Evolutionary conservation across 92 coral and sea anemone species (phyloP).

Genomic region (Muricea muricata): DNA sequence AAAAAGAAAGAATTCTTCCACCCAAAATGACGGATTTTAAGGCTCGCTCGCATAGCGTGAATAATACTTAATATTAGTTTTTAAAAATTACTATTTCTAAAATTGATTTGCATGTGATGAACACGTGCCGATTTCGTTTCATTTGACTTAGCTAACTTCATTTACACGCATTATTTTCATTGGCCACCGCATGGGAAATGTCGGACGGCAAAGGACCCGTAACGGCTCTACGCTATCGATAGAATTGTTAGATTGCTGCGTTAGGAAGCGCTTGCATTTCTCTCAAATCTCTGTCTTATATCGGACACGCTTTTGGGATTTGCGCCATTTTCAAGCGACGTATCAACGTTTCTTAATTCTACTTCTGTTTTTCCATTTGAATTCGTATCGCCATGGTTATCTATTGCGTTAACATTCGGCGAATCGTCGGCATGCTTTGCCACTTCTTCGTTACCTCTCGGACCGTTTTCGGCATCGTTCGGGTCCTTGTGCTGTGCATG

Average conservation of each 20-base stretch:
- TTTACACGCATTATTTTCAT: too few species aligned
- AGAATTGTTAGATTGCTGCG: background rate
- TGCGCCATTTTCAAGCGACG: background rate
- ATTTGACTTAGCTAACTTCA: background rate
- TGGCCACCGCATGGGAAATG: too few species aligned
- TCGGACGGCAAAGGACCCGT: background rate
- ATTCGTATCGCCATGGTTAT: background rate
- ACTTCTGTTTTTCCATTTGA: background rate
- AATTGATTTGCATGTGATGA: background rate
- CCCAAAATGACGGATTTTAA: too few species aligned
- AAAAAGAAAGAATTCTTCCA: too few species aligned
- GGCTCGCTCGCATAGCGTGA: too few species aligned
- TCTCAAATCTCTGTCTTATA: conserved; percentile 27
- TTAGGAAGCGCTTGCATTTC: conserved; percentile 14
- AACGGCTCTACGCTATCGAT: background rate
- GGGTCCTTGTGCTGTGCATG: background rate
- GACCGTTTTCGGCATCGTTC: background rate
- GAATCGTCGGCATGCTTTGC: background rate
- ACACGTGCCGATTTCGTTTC: background rate
- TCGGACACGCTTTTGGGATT: conserved; percentile 21
- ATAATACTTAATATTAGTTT: too few species aligned
- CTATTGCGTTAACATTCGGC: background rate
- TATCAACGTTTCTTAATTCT: background rate
- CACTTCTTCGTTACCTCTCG: background rate
- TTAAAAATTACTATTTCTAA: background rate